These are phyloP conservation scores for Syrrhaptes paradoxus DNA, from an alignment of 2,113 vertebrate species.

Conservation along the genomic window DNA sequence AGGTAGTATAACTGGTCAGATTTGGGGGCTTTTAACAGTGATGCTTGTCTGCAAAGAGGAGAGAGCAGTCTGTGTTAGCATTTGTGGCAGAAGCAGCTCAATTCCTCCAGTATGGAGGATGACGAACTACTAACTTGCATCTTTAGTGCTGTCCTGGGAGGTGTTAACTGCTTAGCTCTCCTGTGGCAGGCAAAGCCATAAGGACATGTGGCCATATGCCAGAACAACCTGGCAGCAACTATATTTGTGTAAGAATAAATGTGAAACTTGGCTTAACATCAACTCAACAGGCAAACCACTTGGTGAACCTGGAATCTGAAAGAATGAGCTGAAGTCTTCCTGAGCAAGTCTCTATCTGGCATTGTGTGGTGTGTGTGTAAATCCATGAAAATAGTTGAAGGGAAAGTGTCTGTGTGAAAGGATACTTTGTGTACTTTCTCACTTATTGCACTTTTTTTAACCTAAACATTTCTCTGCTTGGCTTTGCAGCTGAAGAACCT, in stretches of 20 bases:
- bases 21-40: not conserved
- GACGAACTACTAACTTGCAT: not conserved
- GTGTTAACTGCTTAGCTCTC: not conserved
- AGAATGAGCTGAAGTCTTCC: not conserved
- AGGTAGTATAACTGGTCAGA: not conserved
- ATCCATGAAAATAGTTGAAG: not conserved
- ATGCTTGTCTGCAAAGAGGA: not conserved
- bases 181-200: not conserved
- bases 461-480: not conserved
- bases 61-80: not conserved
- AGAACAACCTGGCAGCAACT: not conserved
- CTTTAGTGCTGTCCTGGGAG: not conserved
- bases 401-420: not conserved
- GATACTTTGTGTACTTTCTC: not conserved
- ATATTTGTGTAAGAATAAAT: not conserved
- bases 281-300: not conserved
- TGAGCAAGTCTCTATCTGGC: not conserved
- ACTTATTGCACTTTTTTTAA: not conserved
- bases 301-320: not conserved
- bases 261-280: fast-evolving
- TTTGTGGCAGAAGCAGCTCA: not conserved
- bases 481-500: not conserved
- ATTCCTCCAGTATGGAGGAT: not conserved
- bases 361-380: not conserved
- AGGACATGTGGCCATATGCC: not conserved